Conservation (phyloP, 2,113 vertebrate species). For the Strix uralensis region DNA sequence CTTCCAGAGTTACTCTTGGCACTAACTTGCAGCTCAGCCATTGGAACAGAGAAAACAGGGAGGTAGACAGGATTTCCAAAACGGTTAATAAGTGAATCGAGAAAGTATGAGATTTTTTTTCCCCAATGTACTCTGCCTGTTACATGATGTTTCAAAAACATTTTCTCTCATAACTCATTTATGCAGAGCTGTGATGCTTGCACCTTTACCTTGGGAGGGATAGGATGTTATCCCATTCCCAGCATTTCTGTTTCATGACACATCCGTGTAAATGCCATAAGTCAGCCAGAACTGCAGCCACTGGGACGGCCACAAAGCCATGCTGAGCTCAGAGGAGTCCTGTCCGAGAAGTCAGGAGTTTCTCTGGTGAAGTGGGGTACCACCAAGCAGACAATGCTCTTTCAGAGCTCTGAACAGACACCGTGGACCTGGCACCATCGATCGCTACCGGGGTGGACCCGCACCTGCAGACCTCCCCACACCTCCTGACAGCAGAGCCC, state of each 20-base stretch:
- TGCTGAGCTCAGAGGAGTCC: not conserved
- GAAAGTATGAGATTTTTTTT: not conserved
- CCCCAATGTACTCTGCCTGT: not conserved
- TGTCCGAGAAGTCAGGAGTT: not conserved
- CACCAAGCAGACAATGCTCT: not conserved
- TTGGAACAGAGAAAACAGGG: not conserved
- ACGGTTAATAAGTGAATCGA: not conserved
- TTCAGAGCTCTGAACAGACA: not conserved
- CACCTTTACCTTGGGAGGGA: not conserved
- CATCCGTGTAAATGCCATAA: not conserved
- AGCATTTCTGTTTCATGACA: not conserved
- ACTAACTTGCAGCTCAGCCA: not conserved
- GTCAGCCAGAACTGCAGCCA: not conserved
- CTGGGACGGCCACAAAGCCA: not conserved
- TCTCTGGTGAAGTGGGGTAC: not conserved
- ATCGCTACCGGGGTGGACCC: not conserved
- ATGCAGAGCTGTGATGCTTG: not conserved
- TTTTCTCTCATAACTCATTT: not conserved
- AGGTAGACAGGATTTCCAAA: not conserved
- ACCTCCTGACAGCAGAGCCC: not conserved
- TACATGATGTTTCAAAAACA: not conserved
- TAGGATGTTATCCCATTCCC: not conserved
- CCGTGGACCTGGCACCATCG: fast-evolving
- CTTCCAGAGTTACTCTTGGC: not conserved
- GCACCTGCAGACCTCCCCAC: not conserved